These are phyloP conservation scores for Petromus typicus DNA, from an alignment of 2,113 vertebrate genomes.

Conservation along the genomic window DNA sequence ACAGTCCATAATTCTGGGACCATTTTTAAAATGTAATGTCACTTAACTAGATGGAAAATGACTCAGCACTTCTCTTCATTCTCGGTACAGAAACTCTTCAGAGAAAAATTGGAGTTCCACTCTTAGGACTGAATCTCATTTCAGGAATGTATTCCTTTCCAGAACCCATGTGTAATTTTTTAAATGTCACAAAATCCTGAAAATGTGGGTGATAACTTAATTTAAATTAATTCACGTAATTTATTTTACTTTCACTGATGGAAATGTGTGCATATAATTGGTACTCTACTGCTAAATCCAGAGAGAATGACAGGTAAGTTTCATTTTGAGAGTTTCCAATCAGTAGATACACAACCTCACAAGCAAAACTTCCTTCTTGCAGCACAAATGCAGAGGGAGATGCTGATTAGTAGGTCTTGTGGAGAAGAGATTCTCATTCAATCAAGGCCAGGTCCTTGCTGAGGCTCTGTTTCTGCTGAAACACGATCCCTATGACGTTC, in stretches of 20 bases:
- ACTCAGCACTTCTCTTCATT: conserved; percentile 46
- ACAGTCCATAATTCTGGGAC: background rate
- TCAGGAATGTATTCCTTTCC: conserved; percentile 42
- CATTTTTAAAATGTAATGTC: conserved; percentile 56
- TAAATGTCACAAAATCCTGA: conserved; percentile 70
- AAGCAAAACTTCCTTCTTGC: conserved; percentile 2
- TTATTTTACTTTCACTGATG: conserved; percentile 65
- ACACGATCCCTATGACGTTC: background rate
- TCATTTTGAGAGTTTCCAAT: background rate
- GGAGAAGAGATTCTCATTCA: background rate
- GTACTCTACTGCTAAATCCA: conserved; percentile 34
- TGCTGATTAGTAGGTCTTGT: background rate
- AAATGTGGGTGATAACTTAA: conserved; percentile 67
- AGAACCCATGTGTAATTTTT: conserved; percentile 53
- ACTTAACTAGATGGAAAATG: conserved; percentile 57
- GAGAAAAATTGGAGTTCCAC: conserved; percentile 28
- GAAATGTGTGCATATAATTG: conserved; percentile 61
- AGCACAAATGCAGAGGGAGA: background rate
- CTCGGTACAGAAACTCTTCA: conserved; percentile 46
- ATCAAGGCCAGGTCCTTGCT: background rate
- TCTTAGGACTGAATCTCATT: conserved; percentile 59
- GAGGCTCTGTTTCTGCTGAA: background rate
- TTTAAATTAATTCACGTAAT: conserved; percentile 62
- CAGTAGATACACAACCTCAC: conserved; percentile 3
- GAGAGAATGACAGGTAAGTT: conserved; percentile 1